Evolutionary conservation across 2,113 vertebrate species (phyloP).

Genomic region (Seriola rivoliana): DNA sequence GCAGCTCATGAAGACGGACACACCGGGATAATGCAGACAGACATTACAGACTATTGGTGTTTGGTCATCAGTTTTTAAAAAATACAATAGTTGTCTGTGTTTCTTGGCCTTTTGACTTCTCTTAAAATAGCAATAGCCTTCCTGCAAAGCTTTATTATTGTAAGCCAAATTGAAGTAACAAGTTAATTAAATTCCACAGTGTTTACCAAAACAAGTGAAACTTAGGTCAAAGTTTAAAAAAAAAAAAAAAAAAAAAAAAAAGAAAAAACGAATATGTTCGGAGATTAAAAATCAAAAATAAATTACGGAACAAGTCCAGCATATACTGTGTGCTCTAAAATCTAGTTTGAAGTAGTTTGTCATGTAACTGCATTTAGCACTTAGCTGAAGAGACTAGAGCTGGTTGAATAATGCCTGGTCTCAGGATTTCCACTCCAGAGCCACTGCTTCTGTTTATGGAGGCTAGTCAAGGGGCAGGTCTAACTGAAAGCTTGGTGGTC

Average conservation of each 20-base stretch:
- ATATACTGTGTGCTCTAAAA: not conserved
- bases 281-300: not conserved
- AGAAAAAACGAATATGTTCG: not conserved
- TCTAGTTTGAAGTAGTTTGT: not conserved
- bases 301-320: no score
- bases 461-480: not conserved
- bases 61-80: not conserved
- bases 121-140: constrained; percentile 19
- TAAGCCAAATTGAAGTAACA: constrained; percentile 42
- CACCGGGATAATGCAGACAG: not conserved
- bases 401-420: not conserved
- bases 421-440: constrained; percentile 6
- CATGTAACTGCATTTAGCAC: constrained; percentile 12
- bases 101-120: constrained; percentile 48
- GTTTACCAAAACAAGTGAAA: constrained; percentile 25
- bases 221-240: constrained; percentile 6
- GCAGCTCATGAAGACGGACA: not conserved
- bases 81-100: constrained; percentile 40
- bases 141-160: constrained; percentile 1
- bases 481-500: constrained; percentile 49
- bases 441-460: not conserved
- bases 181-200: constrained; percentile 34
- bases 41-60: not conserved
- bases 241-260: not conserved
- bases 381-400: not conserved